phyloP scores from a whole-genome alignment of 2,113 vertebrate genomes.

The Grammomys surdaster region DNA sequence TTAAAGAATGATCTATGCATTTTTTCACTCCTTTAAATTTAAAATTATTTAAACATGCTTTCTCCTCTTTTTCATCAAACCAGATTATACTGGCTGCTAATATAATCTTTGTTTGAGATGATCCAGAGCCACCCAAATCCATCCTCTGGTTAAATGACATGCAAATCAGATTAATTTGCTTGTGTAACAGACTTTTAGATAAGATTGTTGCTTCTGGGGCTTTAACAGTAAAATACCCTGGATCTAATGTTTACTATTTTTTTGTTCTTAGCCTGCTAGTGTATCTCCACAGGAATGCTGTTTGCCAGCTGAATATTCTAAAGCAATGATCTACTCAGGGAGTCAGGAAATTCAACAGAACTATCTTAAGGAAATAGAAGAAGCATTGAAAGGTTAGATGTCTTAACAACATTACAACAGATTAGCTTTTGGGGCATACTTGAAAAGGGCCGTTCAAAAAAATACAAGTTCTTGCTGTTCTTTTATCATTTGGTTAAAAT shows the following conservation, averaged over 20 bases:
- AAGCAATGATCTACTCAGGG: conserved; percentile 32
- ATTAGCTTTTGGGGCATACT: neutral
- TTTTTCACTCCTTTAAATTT: conserved; percentile 57
- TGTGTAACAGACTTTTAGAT: conserved; percentile 66
- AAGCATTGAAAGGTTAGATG: conserved; percentile 9
- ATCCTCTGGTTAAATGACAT: conserved; percentile 64
- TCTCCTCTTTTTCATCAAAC: conserved; percentile 55
- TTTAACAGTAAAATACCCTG: conserved; percentile 57
- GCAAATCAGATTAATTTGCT: conserved; percentile 78
- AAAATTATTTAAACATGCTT: conserved; percentile 66
- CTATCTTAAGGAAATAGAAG: conserved; percentile 59
- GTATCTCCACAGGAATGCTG: conserved; percentile 63
- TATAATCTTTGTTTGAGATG: conserved; percentile 71
- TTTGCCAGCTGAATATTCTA: conserved; percentile 61
- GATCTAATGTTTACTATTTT: conserved; percentile 69
- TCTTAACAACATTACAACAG: neutral
- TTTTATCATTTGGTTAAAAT: neutral
- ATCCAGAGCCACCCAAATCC: conserved; percentile 57
- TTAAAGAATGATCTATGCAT: conserved; percentile 36
- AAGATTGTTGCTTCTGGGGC: conserved; percentile 69
- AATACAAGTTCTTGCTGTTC: neutral
- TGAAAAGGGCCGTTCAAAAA: neutral
- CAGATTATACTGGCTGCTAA: conserved; percentile 51
- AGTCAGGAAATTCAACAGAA: conserved; percentile 59
- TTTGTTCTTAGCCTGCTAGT: conserved; percentile 61